These are phyloP conservation scores for Macrotus californicus DNA, from an alignment of 2,113 vertebrate genomes.

Conservation along the genomic window DNA sequence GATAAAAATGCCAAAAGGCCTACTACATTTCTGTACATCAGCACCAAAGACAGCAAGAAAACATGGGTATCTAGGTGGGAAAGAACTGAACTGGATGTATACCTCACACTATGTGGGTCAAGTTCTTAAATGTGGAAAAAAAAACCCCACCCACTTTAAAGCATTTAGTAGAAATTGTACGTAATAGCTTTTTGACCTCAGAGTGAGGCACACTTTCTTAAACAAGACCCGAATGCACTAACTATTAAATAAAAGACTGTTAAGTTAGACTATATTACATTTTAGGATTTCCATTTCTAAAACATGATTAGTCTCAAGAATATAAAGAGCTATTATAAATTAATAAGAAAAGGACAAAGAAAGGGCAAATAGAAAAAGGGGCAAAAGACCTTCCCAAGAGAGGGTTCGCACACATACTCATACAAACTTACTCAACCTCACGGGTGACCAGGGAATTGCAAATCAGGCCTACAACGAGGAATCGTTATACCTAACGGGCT, in stretches of 20 bases:
- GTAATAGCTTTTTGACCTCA: background rate
- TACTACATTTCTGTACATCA: background rate
- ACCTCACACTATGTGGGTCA: background rate
- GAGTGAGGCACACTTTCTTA: background rate
- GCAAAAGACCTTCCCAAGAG: background rate
- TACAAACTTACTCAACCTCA: background rate
- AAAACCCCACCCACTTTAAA: background rate
- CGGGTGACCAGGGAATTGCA: background rate
- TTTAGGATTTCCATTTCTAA: background rate
- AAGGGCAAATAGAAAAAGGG: background rate
- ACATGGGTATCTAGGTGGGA: background rate
- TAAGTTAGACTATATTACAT: background rate
- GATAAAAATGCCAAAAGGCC: background rate
- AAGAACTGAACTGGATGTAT: background rate
- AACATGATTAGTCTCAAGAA: background rate
- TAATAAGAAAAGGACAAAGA: background rate
- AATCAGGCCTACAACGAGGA: background rate
- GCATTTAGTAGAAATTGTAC: background rate
- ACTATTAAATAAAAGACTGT: background rate
- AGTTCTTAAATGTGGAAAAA: background rate
- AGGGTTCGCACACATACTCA: background rate
- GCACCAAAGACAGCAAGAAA: background rate
- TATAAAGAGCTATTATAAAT: background rate
- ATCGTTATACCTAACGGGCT: too few species aligned
- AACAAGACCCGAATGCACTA: background rate